Percentiles rank a stretch among this genome's conserved stretches.
These are phyloP conservation scores for Homarus americanus DNA, from an alignment of 1,140 invertebrate genomes.

Conservation along the genomic window DNA sequence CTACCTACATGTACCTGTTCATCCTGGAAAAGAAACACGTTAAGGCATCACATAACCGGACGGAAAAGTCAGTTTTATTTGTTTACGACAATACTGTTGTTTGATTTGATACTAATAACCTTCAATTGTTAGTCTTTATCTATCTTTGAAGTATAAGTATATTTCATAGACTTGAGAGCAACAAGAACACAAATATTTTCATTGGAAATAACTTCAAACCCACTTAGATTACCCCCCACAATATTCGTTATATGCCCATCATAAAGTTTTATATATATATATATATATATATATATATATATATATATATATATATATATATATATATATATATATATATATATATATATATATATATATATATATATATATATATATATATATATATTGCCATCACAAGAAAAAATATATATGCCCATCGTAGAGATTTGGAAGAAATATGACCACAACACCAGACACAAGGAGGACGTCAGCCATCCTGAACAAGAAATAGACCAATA, in stretches of 20 bases:
- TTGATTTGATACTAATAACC: not conserved
- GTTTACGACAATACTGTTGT: no score
- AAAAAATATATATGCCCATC: not conserved
- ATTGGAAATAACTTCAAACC: not conserved
- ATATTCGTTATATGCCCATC: not conserved
- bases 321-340: no score
- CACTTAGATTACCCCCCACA: not conserved
- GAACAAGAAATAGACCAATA: not conserved
- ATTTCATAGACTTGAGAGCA: not conserved
- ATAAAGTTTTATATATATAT: not conserved
- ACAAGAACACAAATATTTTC: not conserved
- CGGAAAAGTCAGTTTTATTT: not conserved
- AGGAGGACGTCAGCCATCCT: not conserved
- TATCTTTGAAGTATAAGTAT: not conserved
- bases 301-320: no score
- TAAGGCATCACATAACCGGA: not conserved
- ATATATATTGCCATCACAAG: not conserved
- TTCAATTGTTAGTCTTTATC: not conserved
- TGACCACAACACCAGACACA: not conserved
- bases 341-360: no score
- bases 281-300: no score
- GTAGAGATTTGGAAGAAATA: not conserved
- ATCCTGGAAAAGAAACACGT: no score
- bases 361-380: no score
- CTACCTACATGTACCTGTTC: no score